These are phyloP conservation scores for Campoletis sonorensis DNA, from an alignment of 1,140 invertebrate genomes.

Conservation along the genomic window DNA sequence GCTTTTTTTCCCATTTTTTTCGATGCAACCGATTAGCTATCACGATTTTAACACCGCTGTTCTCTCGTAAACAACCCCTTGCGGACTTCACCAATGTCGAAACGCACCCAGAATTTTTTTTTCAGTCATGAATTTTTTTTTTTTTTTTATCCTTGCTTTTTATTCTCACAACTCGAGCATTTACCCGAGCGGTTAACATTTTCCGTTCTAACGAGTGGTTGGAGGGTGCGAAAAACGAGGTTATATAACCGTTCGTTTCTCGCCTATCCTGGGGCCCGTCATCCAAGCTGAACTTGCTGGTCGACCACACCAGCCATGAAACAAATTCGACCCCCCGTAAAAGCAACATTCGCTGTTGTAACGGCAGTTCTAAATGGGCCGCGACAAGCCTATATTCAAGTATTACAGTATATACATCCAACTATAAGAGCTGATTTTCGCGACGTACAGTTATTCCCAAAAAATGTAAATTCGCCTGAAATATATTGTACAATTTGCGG, in stretches of 20 bases:
- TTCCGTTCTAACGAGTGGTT: slow-evolving; percentile 17
- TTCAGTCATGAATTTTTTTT: not conserved
- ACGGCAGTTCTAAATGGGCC: slow-evolving; percentile 40
- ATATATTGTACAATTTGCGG: too few species aligned
- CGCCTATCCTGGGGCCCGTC: not conserved
- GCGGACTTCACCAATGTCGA: not conserved
- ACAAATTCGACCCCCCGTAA: slow-evolving; percentile 52
- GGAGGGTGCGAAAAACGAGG: slow-evolving; percentile 7
- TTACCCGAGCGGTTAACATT: slow-evolving; percentile 34
- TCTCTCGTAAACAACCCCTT: slow-evolving; percentile 12
- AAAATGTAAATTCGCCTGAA: too few species aligned
- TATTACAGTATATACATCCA: not conserved
- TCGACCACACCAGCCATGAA: slow-evolving; percentile 40
- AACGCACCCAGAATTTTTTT: not conserved
- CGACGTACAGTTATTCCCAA: too few species aligned
- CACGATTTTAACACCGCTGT: slow-evolving; percentile 5
- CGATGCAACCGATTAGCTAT: not conserved
- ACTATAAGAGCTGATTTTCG: too few species aligned
- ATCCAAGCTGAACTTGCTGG: not conserved
- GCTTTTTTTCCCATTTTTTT: not conserved
- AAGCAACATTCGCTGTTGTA: slow-evolving; percentile 48
- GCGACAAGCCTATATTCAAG: not conserved
- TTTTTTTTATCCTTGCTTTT: not conserved
- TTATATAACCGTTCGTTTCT: slow-evolving; percentile 28
- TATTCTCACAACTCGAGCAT: slow-evolving; percentile 31